These are phyloP conservation scores for Lysiphlebus fabarum DNA, from an alignment of 1,140 invertebrate genomes.

Conservation along the genomic window DNA sequence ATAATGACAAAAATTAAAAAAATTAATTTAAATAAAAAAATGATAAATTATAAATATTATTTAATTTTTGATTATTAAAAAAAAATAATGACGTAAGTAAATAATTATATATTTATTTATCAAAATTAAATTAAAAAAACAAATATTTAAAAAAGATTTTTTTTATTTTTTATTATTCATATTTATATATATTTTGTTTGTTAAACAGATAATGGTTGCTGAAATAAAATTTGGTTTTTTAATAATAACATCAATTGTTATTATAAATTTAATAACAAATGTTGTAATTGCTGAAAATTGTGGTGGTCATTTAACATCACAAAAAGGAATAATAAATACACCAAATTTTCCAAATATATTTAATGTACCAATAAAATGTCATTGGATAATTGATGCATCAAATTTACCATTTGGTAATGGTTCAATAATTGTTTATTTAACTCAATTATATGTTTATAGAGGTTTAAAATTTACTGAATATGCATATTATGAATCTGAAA, in stretches of 20 bases:
- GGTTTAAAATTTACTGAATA: constrained; percentile 81
- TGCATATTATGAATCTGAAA: constrained; percentile 68
- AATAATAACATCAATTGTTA: neutral
- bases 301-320: constrained; percentile 61
- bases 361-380: constrained; percentile 74
- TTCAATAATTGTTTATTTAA: constrained; percentile 81
- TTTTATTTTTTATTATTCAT: too few relatives aligned
- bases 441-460: constrained; percentile 79
- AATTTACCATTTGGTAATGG: constrained; percentile 53
- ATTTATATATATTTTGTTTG: too few relatives aligned
- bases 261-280: constrained; percentile 1
- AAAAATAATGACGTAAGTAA: too few relatives aligned
- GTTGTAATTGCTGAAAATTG: constrained; percentile 46
- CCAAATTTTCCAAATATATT: constrained; percentile 80
- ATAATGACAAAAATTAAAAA: too few relatives aligned
- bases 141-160: too few relatives aligned
- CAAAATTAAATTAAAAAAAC: too few relatives aligned
- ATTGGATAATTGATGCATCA: constrained; percentile 81
- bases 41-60: too few relatives aligned
- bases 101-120: too few relatives aligned
- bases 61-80: too few relatives aligned
- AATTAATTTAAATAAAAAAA: too few relatives aligned
- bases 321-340: constrained; percentile 70
- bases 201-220: too few relatives aligned
- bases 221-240: neutral